Percentiles rank a stretch among this genome's conserved stretches.
Evolutionary conservation across 2,113 vertebrate species (phyloP).

Genomic region (Bombycilla garrulus): DNA sequence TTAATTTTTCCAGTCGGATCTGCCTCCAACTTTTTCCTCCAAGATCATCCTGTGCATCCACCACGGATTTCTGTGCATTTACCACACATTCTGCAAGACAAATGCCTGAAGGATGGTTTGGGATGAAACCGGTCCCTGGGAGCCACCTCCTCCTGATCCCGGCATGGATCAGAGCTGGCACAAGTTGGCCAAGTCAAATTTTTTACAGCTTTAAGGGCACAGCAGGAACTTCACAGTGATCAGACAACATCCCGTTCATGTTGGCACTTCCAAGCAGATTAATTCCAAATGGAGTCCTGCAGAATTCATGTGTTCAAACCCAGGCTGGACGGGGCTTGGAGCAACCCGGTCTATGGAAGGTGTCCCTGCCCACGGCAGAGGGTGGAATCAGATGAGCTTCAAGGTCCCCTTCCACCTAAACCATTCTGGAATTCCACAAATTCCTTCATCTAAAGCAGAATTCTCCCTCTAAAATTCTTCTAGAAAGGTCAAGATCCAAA

Average conservation of each 20-base stretch:
- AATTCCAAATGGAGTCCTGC: not conserved
- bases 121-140: not conserved
- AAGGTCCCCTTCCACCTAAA: not conserved
- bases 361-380: not conserved
- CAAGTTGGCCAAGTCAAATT: not conserved
- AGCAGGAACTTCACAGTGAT: not conserved
- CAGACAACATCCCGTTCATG: not conserved
- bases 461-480: not conserved
- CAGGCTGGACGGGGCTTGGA: not conserved
- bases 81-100: not conserved
- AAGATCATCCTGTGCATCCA: not conserved
- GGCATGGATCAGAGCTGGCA: not conserved
- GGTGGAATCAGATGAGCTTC: not conserved
- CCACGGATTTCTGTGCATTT: too few species aligned
- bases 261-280: not conserved
- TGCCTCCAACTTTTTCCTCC: not conserved
- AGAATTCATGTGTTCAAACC: not conserved
- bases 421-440: not conserved
- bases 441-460: not conserved
- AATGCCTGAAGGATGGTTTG: not conserved
- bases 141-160: accelerated
- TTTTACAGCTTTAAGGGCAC: not conserved
- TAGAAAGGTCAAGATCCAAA: not conserved
- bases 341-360: not conserved
- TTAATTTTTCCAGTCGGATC: not conserved